Conservation (phyloP, 1,140 invertebrate species). For the Ceratosolen fusciceps region DNA sequence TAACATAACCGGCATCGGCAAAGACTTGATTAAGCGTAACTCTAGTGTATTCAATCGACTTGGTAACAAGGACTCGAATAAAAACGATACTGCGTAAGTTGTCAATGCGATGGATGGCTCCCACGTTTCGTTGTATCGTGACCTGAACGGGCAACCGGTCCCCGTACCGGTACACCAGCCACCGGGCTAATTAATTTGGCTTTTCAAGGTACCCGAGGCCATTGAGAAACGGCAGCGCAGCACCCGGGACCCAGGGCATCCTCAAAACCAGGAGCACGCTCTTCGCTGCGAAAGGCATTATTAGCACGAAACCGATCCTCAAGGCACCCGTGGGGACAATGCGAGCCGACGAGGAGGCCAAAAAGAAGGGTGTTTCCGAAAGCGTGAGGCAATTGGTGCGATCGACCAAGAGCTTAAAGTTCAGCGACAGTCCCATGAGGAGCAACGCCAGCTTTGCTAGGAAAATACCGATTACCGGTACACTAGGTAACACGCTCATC, state of each 20-base stretch:
- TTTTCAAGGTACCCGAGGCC: slow-evolving; percentile 46
- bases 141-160: too few species aligned
- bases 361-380: slow-evolving; percentile 55
- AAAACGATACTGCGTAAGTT: slow-evolving; percentile 11
- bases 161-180: too few species aligned
- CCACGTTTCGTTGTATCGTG: too few species aligned
- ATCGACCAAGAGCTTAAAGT: slow-evolving; percentile 56
- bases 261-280: slow-evolving; percentile 57
- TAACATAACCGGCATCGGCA: slow-evolving; percentile 66
- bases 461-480: slow-evolving; percentile 54
- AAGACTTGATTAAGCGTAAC: slow-evolving; percentile 62
- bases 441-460: slow-evolving; percentile 43
- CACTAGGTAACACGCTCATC: slow-evolving; percentile 64
- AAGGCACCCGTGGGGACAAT: slow-evolving; percentile 63
- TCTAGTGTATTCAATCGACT: slow-evolving; percentile 67
- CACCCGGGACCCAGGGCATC: slow-evolving; percentile 56
- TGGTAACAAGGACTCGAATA: slow-evolving; percentile 62
- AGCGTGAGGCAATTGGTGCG: slow-evolving; percentile 58
- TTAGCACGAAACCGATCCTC: slow-evolving; percentile 52
- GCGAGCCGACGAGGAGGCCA: slow-evolving; percentile 68
- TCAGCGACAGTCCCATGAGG: slow-evolving; percentile 45
- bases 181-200: too few species aligned
- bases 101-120: too few species aligned
- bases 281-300: slow-evolving; percentile 50
- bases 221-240: slow-evolving; percentile 60